Base-by-base conservation (phyloP, 2,888 invertebrate genomes). In the Tribolium freemani region DNA sequence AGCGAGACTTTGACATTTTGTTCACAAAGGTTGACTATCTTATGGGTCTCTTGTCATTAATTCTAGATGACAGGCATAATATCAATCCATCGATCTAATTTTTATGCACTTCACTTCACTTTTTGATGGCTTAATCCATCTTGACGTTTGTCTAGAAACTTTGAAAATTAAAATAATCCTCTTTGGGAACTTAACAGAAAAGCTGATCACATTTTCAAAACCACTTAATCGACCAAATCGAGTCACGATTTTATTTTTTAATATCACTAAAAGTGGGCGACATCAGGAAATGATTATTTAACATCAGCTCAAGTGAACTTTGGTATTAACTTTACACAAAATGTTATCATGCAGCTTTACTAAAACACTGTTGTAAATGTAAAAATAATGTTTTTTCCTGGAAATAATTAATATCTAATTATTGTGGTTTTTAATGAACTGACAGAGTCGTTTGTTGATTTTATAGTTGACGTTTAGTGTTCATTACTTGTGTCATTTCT, bases 51-150 rank as follows among this genome's bases (percentile, higher is more conserved):
- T 53, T 51, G 69, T 74, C 72, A 73, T 74, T 77, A 78, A 78
- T 78, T 73, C 72, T 48, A 67, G 73, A 67, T 75, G 78, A 77
- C 78, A 77, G 71, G 74, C 69, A 75, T 73, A 76, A 77, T 80
- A 80, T 78, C 79, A 79, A 74, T 74, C 77, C 76, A 76, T 78
- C 76, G 78, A 79, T 79, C 79, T 77, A 76, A 79, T 79, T 77
- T 77, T 78, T 73, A 75, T 79, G 76, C 78, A 78, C 78, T 79
- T 76, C 76, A 78, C 60, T 79, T 79, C 77, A 77, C 77, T 75
- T 38, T 63, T 57, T 69, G 71, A 75, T 69, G 51, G 58, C 63
- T 71, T 76, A 78, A 77, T 78, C 76, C 71, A 31, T 56, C 71
- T 50, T 75, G 77, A 77, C 76, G 73, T 75, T 75, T 73, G 69